A percentile compares a stretch with the other conserved stretches of the same genome.
Evolutionary conservation across 30 jellyfish, hydroid and myxozoan species (phyloP).

Genomic region (Cassiopea andromeda): DNA sequence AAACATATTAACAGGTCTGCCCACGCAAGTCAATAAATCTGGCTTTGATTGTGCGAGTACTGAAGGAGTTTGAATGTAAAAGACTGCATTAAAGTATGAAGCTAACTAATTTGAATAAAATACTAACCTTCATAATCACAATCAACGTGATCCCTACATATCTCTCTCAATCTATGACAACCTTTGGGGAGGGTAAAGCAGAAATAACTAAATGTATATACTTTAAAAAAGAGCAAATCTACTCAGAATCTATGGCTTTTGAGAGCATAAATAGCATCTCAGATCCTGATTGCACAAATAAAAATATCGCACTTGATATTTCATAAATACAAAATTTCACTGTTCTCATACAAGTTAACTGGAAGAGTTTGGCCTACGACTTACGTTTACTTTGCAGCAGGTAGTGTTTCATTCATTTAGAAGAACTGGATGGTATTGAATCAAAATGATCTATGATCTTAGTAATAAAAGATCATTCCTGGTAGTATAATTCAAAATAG

Average conservation of each 20-base stretch:
- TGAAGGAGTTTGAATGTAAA: too few species aligned
- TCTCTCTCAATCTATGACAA: slow-evolving; percentile 30
- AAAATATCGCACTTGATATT: background rate
- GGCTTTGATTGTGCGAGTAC: too few species aligned
- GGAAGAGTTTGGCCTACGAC: background rate
- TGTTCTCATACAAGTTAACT: background rate
- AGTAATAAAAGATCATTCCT: slow-evolving; percentile 5
- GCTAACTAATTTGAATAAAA: background rate
- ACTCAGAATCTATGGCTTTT: background rate
- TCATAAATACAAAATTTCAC: background rate
- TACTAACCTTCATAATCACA: slow-evolving; percentile 19
- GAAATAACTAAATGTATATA: background rate
- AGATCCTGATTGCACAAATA: background rate
- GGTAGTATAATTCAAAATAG: background rate
- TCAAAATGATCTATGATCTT: slow-evolving; percentile 3
- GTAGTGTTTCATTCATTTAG: background rate
- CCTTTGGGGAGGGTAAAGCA: background rate
- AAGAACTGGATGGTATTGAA: background rate
- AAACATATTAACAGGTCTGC: too few species aligned
- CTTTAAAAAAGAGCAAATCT: background rate
- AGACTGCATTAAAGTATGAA: too few species aligned
- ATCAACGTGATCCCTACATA: slow-evolving; percentile 14
- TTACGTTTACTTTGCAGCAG: background rate
- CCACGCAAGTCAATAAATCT: too few species aligned
- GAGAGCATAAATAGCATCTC: background rate